Conservation (phyloP, 2,113 vertebrate species). For the Macrotus californicus region DNA sequence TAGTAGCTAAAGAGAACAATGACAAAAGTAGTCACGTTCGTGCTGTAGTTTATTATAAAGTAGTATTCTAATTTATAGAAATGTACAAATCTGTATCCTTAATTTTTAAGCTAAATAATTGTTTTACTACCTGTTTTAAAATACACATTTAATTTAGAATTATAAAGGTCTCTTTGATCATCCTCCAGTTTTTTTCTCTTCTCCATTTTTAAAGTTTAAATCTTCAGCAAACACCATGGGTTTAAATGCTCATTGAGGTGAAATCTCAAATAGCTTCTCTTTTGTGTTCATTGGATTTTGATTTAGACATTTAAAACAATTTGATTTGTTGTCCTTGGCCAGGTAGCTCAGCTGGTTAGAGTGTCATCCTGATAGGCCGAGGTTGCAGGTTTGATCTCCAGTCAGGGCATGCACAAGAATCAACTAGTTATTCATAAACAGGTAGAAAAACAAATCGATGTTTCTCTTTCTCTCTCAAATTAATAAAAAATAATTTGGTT, state of each 20-base stretch:
- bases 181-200: neutral
- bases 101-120: conserved; percentile 31
- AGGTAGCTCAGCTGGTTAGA: neutral
- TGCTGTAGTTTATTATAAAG: neutral
- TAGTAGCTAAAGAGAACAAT: neutral
- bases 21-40: neutral
- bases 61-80: neutral
- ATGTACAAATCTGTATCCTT: neutral
- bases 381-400: neutral
- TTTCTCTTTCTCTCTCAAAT: neutral
- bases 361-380: neutral
- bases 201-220: neutral
- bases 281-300: neutral
- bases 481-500: neutral
- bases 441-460: neutral
- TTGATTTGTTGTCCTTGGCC: neutral
- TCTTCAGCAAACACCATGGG: neutral
- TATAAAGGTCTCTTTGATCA: neutral
- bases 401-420: neutral
- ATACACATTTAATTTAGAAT: conserved; percentile 1
- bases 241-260: neutral
- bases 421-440: neutral
- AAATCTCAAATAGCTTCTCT: neutral
- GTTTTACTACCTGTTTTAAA: neutral
- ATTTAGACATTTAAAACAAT: neutral